These are phyloP conservation scores for Bruchidius siliquastri DNA, from an alignment of 2,888 invertebrate genomes.

Conservation along the genomic window DNA sequence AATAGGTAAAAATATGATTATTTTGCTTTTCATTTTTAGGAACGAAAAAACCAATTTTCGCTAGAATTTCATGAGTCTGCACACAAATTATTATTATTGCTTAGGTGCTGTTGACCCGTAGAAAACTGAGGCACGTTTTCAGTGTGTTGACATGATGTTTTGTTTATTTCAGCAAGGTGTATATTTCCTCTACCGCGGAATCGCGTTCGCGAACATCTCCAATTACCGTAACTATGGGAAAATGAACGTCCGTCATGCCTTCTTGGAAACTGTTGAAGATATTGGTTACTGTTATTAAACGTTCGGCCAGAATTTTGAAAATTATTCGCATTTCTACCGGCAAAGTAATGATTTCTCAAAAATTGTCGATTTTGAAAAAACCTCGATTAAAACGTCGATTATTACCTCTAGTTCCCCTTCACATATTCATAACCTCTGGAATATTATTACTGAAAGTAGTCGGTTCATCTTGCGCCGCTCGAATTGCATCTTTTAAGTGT, in stretches of 20 bases:
- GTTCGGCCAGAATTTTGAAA: too few relatives aligned
- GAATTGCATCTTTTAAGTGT: slow-evolving; percentile 11
- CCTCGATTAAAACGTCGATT: too few relatives aligned
- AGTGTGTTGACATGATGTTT: too few relatives aligned
- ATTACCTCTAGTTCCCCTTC: too few relatives aligned
- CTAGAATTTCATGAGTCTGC: not conserved
- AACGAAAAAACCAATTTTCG: not conserved
- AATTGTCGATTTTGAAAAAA: too few relatives aligned
- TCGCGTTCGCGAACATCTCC: too few relatives aligned
- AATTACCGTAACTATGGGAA: not conserved
- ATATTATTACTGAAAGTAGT: not conserved
- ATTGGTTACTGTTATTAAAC: not conserved
- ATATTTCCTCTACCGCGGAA: too few relatives aligned
- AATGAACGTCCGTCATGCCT: not conserved
- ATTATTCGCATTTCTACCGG: too few relatives aligned
- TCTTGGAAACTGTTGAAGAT: not conserved
- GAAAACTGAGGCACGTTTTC: too few relatives aligned
- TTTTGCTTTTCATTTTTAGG: not conserved
- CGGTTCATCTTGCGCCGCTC: slow-evolving; percentile 5
- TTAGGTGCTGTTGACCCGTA: too few relatives aligned
- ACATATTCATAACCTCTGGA: not conserved
- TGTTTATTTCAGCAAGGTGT: too few relatives aligned
- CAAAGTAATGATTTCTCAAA: too few relatives aligned
- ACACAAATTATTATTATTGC: not conserved
- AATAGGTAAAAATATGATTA: not conserved